Evolutionary conservation across 2,113 vertebrate genomes (phyloP), one percentile per base, ranked within the genome.

Genomic region (Gymnorhina tibicen): DNA sequence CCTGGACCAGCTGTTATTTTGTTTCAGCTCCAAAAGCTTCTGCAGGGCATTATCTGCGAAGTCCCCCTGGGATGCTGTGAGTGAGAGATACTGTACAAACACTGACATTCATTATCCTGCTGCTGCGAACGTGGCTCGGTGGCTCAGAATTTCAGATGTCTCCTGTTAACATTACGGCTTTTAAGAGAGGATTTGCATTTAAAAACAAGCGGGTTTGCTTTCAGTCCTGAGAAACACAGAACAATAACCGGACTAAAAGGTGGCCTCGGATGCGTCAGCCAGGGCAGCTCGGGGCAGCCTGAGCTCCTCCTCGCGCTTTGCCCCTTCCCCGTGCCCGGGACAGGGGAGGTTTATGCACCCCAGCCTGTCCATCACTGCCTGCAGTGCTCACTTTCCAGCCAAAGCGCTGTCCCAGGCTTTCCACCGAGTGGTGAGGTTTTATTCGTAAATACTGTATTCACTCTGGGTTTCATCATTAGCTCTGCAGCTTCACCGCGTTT

Each of bases 311-410:
- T 58, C 73, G 3, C 12, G 4, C 17, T 11, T 18, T 6, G 32
- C 22, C 81, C 50, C 27, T 35, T 26, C 35, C 49, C 15, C 0
- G 9, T 16, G 39, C 7, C 63, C 8, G 16, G 70, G 27, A 1
- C 13, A 2, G 1, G 50, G 24, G 2, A 5, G 50, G 28, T 49
- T 66, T 13, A 0, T 39, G 3, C 2, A 1, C 6, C 52, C 5
- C 85, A 23, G 42, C 30, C 50, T 7, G 28, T 2, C 35, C 41
- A 2, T 8, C 13, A 6, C 3, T 24, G 73, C 56, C 60, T 3
- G 46, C 41, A 11, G 6, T 1, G 47, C 62, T 15, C 11, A 2
- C 13, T 7, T 27, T 1, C 44, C 60, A 8, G 3, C 35, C 17
- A 4, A 4, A 30, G 28, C 2, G 5, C 3, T 9, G 33, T 27